Evolutionary conservation across 2,113 vertebrate genomes (phyloP).

Genomic region (Rhineura floridana): DNA sequence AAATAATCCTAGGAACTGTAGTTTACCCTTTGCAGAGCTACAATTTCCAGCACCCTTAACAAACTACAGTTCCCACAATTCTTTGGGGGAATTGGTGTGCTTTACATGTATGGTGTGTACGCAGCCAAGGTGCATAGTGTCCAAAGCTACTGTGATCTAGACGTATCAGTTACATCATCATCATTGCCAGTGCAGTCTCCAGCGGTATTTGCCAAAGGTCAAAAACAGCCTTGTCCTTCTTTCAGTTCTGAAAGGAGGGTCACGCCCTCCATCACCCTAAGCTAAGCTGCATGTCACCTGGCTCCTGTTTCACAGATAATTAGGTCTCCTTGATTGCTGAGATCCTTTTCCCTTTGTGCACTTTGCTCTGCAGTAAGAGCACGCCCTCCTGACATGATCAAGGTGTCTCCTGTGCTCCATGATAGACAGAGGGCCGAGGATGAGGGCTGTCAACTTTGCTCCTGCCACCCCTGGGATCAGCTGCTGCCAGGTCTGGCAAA

Average conservation of each 20-base stretch:
- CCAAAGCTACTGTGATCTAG: too few species aligned
- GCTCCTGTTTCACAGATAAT: slow-evolving; percentile 58
- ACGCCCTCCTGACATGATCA: neutral
- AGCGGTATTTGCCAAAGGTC: slow-evolving; percentile 20
- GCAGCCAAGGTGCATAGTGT: too few species aligned
- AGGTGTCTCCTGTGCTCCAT: neutral
- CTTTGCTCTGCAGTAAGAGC: neutral
- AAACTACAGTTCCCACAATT: too few species aligned
- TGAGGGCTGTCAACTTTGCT: slow-evolving; percentile 25
- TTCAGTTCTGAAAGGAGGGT: accelerated
- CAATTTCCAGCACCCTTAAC: too few species aligned
- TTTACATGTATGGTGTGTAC: too few species aligned
- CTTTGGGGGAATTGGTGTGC: too few species aligned
- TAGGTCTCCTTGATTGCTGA: slow-evolving; percentile 43
- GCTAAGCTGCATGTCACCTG: neutral
- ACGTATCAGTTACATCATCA: too few species aligned
- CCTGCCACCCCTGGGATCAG: neutral
- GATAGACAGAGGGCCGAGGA: neutral
- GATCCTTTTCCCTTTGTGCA: slow-evolving; percentile 16
- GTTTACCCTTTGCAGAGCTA: too few species aligned
- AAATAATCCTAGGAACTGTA: too few species aligned
- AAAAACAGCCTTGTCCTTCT: accelerated
- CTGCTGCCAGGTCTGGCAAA: slow-evolving; percentile 29
- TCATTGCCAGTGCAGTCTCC: neutral
- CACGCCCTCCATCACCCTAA: neutral